Percentiles rank a stretch among this genome's conserved stretches.
Evolutionary conservation across 2,797 vertebrate genomes (phyloP).

Genomic region (Enteromius afrohamiltoni): DNA sequence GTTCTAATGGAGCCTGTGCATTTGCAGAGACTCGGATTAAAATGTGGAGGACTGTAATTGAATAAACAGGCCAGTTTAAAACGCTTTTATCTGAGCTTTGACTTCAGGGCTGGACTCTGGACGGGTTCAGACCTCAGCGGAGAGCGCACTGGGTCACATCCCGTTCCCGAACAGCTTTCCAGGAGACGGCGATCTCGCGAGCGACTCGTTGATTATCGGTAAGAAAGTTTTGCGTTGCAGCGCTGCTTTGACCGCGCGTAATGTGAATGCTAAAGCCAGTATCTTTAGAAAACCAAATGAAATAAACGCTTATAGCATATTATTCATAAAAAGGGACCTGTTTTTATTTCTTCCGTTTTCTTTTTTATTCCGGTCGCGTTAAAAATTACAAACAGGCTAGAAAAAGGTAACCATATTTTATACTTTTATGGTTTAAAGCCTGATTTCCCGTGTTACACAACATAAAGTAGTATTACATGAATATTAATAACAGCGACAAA

Average conservation of each 20-base stretch:
- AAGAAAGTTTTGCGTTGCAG: conserved; percentile 10
- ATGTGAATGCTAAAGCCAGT: background rate
- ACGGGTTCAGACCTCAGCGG: conserved; percentile 79
- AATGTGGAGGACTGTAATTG: conserved; percentile 27
- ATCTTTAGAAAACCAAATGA: background rate
- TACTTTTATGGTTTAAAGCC: background rate
- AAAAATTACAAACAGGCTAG: background rate
- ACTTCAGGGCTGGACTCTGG: conserved; percentile 76
- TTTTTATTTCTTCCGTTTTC: background rate
- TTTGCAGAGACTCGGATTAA: conserved; percentile 32
- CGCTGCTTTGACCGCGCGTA: background rate
- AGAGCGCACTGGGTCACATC: conserved; percentile 60
- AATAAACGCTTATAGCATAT: no score
- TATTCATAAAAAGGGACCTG: background rate
- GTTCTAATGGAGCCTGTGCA: background rate
- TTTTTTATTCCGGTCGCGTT: background rate
- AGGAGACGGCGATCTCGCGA: conserved; percentile 11
- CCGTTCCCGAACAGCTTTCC: conserved; percentile 58
- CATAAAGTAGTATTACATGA: background rate
- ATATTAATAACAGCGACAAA: background rate
- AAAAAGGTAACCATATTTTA: background rate
- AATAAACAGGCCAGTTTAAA: conserved; percentile 39
- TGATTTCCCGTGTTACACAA: background rate
- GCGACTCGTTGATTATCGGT: conserved; percentile 11
- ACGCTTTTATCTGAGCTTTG: conserved; percentile 89